Conservation (phyloP, 2,888 invertebrate species). For the Mythimna loreyi region DNA sequence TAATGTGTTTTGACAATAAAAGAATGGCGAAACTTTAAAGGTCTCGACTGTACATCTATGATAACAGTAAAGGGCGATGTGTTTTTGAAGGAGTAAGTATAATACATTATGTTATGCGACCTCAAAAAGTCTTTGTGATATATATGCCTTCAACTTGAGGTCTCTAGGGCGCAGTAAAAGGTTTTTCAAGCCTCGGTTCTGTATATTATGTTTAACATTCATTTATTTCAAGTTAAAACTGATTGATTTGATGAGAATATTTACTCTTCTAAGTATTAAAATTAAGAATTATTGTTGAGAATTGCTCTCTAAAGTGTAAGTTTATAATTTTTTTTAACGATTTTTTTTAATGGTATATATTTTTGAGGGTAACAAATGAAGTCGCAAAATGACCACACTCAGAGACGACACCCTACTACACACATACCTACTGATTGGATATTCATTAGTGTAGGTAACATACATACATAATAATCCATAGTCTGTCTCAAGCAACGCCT, state of each 20-base stretch:
- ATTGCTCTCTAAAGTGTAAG: neutral
- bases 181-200: neutral
- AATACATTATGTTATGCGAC: neutral
- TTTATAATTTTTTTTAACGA: no score
- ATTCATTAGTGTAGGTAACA: no score
- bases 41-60: constrained; percentile 4
- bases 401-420: no score
- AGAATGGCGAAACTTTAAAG: no score
- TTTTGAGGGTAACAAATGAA: no score
- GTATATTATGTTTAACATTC: neutral
- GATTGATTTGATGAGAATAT: constrained; percentile 2
- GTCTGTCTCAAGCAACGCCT: no score
- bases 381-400: no score
- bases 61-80: constrained; percentile 16
- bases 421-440: no score
- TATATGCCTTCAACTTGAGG: neutral
- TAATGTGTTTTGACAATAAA: no score
- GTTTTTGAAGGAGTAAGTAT: neutral
- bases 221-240: constrained; percentile 15
- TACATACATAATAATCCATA: no score
- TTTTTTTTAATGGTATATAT: no score
- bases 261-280: neutral
- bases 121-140: constrained; percentile 1
- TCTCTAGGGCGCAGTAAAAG: constrained; percentile 4
- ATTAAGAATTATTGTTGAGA: neutral